Percentiles rank a stretch among this genome's conserved stretches.
These are phyloP conservation scores for Onthophagus sagittarius DNA, from an alignment of 2,888 invertebrate species.

Conservation along the genomic window DNA sequence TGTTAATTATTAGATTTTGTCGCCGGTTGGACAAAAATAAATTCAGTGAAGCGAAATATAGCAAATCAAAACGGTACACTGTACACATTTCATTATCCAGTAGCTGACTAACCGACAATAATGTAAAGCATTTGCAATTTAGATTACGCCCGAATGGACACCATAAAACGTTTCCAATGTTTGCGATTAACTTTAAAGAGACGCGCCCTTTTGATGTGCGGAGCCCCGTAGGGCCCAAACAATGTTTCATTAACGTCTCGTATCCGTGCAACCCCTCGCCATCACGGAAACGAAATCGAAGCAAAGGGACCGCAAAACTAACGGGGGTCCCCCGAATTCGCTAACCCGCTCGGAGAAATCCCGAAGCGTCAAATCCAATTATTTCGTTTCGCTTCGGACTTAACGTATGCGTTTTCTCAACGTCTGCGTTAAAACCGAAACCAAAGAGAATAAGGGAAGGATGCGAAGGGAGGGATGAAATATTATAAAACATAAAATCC, in stretches of 20 bases:
- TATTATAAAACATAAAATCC: neutral
- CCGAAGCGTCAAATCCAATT: neutral
- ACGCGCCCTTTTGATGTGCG: neutral
- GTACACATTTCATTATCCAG: neutral
- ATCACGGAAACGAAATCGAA: neutral
- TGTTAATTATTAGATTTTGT: no score
- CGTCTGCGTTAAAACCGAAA: neutral
- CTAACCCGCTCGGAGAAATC: neutral
- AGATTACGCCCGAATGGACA: neutral
- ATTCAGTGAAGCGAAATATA: neutral
- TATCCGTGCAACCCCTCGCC: neutral
- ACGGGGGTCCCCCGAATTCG: neutral
- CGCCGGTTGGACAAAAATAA: no score
- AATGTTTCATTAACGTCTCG: neutral
- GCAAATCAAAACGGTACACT: neutral
- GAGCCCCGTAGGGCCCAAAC: neutral
- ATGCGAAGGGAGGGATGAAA: neutral
- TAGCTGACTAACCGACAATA: neutral
- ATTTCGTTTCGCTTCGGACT: neutral
- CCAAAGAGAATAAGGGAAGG: neutral
- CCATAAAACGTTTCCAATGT: neutral
- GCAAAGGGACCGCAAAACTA: neutral
- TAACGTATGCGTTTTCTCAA: neutral
- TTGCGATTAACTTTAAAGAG: neutral
- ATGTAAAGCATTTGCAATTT: neutral